These are phyloP conservation scores for Caenorhabditis uteleia DNA, from an alignment of 2,888 invertebrate genomes.

Conservation along the genomic window DNA sequence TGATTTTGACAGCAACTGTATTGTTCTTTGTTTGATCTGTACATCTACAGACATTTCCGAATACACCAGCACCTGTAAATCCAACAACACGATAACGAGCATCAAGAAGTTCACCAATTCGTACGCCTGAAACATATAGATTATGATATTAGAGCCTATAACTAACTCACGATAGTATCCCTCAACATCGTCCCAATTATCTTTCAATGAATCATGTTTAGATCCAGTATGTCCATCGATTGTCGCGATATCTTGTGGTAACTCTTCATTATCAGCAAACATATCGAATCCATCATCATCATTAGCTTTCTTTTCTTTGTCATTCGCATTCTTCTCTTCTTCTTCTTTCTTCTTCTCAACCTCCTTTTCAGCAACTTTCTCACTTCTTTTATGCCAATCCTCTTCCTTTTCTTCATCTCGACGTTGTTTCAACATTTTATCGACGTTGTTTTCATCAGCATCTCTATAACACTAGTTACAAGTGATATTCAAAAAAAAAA, in stretches of 20 bases:
- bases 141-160: background rate
- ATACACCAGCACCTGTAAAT: constrained; percentile 97
- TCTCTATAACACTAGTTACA: constrained; percentile 4
- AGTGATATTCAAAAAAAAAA: background rate
- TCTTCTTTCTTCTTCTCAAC: constrained; percentile 53
- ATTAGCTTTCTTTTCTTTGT: constrained; percentile 10
- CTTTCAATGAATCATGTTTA: constrained; percentile 82
- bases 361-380: constrained; percentile 55
- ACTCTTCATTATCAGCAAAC: constrained; percentile 68
- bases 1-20: constrained; percentile 92
- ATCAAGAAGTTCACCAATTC: constrained; percentile 91
- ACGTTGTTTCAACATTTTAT: constrained; percentile 27
- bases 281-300: constrained; percentile 63
- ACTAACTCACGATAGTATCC: constrained; percentile 84
- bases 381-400: too few species aligned
- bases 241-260: constrained; percentile 55
- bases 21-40: constrained; percentile 83
- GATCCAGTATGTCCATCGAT: constrained; percentile 76
- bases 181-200: constrained; percentile 99
- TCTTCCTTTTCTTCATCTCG: constrained; percentile 51
- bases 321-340: constrained; percentile 1
- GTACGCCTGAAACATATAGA: constrained; percentile 75
- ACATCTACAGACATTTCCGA: constrained; percentile 93
- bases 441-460: constrained; percentile 27
- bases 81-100: constrained; percentile 92